phyloP scores from a whole-genome alignment of 1,140 invertebrate genomes.

The Saccostrea echinata region DNA sequence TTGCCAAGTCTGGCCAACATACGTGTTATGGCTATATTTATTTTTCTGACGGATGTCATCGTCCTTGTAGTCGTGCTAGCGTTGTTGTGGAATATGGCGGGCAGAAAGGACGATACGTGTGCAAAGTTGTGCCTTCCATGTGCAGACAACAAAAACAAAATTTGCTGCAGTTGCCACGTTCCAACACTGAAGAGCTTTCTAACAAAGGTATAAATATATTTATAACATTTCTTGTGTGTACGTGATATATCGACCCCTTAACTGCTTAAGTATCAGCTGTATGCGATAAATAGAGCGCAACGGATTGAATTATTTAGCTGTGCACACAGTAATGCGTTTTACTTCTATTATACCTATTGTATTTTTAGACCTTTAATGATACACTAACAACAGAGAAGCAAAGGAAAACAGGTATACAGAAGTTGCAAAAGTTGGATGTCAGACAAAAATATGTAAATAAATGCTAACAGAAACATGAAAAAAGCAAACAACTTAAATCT shows the following conservation, averaged over 20 bases:
- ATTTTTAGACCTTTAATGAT: neutral
- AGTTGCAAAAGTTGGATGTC: neutral
- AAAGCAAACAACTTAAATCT: neutral
- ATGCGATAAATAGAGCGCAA: neutral
- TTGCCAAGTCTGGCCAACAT: neutral
- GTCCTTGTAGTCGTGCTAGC: neutral
- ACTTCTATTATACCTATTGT: neutral
- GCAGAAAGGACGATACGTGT: neutral
- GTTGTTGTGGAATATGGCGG: neutral
- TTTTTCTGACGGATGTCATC: neutral
- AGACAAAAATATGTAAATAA: neutral
- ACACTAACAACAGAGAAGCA: neutral
- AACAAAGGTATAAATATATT: neutral
- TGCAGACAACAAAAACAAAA: neutral
- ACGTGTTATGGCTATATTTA: neutral
- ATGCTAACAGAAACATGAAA: neutral
- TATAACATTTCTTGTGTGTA: neutral
- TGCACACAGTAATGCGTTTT: too few species aligned
- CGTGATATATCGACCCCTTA: neutral
- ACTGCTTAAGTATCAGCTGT: neutral
- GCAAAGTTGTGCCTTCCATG: neutral
- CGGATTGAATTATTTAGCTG: neutral
- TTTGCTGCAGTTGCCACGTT: neutral
- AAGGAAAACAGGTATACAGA: constrained; percentile 4
- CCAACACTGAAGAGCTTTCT: neutral